phyloP scores from a whole-genome alignment of 2,888 invertebrate species.

The Thecophora atra region DNA sequence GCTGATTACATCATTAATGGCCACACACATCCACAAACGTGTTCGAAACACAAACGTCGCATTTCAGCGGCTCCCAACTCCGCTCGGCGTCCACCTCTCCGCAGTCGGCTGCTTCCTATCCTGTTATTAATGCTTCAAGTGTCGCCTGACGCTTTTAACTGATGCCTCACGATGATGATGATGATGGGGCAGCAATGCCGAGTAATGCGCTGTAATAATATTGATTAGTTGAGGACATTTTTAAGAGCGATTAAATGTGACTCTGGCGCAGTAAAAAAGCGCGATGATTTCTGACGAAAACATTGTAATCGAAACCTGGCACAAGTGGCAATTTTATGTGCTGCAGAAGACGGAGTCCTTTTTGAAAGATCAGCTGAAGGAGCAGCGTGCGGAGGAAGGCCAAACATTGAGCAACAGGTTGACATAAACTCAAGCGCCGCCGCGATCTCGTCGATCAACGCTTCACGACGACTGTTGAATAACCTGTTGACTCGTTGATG shows the following conservation, averaged over 20 bases:
- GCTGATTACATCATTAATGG: background rate
- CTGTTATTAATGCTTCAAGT: background rate
- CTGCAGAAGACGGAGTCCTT: background rate
- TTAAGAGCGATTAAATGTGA: background rate
- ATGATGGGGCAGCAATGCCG: conserved; percentile 17
- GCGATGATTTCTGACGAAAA: conserved; percentile 7
- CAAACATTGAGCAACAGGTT: conserved; percentile 14
- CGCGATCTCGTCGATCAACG: no score
- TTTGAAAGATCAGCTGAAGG: background rate
- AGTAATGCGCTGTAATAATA: conserved; percentile 47
- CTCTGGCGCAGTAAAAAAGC: background rate
- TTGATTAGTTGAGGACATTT: conserved; percentile 37
- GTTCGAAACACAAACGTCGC: no score
- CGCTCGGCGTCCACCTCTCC: no score
- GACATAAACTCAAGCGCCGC: background rate
- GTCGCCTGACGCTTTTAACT: background rate
- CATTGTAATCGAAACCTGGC: conserved; percentile 10
- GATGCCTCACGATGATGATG: background rate
- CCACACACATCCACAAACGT: background rate
- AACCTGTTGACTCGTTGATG: conserved; percentile 9
- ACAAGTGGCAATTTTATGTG: background rate
- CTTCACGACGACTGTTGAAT: background rate
- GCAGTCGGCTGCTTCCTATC: background rate
- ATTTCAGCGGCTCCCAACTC: no score
- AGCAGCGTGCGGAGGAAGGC: background rate